Evolutionary conservation across 2,888 invertebrate species (phyloP).

Genomic region (Cremastinae sp.): DNA sequence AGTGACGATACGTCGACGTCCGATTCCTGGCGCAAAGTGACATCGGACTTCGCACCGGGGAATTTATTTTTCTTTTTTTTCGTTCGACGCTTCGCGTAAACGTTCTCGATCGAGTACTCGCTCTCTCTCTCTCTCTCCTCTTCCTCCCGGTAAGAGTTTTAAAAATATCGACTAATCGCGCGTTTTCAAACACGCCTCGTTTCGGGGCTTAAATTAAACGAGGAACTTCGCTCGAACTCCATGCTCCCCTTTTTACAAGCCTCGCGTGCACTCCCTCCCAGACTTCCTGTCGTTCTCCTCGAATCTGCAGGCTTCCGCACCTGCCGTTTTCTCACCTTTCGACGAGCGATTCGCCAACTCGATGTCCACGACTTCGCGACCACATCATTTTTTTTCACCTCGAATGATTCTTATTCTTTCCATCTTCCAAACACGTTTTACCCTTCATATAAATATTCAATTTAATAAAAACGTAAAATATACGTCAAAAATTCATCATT

Average conservation of each 20-base stretch:
- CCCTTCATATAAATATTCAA: too few relatives aligned
- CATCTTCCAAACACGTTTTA: too few relatives aligned
- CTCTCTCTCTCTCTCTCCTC: constrained; percentile 26
- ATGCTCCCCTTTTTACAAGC: constrained; percentile 22
- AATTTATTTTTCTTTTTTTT: too few relatives aligned
- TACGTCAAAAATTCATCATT: too few relatives aligned
- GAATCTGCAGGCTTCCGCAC: constrained; percentile 15
- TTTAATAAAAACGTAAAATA: too few relatives aligned
- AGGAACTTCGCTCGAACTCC: constrained; percentile 33
- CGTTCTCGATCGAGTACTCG: constrained; percentile 31
- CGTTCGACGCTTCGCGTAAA: constrained; percentile 24
- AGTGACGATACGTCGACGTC: neutral
- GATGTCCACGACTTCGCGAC: too few relatives aligned
- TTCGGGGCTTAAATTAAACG: constrained; percentile 48
- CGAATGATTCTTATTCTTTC: too few relatives aligned
- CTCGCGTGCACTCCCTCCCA: neutral
- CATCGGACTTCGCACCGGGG: too few relatives aligned
- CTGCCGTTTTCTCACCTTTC: constrained; percentile 16
- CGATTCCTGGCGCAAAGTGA: too few relatives aligned
- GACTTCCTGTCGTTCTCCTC: constrained; percentile 19
- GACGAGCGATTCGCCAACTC: neutral
- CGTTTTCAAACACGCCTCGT: constrained; percentile 49
- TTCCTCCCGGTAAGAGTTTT: constrained; percentile 36
- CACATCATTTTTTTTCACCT: too few relatives aligned
- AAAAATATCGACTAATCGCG: constrained; percentile 55